Conservation (phyloP, 2,797 vertebrate species). For the Hyperoplus lanceolatus region DNA sequence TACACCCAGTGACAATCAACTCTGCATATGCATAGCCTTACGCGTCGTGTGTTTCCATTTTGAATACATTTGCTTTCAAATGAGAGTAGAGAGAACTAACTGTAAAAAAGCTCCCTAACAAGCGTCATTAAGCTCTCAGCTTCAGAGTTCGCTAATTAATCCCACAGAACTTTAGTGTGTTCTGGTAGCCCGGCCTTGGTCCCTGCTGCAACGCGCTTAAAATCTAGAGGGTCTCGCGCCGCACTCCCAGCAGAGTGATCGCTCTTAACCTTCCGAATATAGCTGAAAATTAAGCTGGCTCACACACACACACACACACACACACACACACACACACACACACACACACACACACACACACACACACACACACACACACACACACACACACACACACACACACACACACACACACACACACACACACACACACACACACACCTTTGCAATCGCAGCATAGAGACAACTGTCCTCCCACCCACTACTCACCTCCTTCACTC, state of each 20-base stretch:
- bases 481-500: slow-evolving; percentile 25
- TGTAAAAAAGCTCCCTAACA: slow-evolving; percentile 24
- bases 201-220: slow-evolving; percentile 16
- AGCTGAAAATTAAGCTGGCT: slow-evolving; percentile 43
- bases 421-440: not conserved
- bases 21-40: slow-evolving; percentile 51
- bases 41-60: slow-evolving; percentile 35
- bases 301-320: slow-evolving; percentile 8
- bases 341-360: not conserved
- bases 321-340: not conserved
- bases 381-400: not conserved
- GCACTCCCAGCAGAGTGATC: slow-evolving; percentile 43
- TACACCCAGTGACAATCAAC: slow-evolving; percentile 68
- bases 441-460: slow-evolving; percentile 6
- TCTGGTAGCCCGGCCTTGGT: slow-evolving; percentile 13
- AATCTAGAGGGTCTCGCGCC: slow-evolving; percentile 46
- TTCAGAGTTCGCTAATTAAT: slow-evolving; percentile 57
- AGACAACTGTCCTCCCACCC: slow-evolving; percentile 51
- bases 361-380: not conserved
- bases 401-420: not conserved
- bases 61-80: slow-evolving; percentile 55
- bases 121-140: slow-evolving; percentile 50
- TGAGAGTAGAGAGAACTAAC: not conserved
- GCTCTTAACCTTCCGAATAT: slow-evolving; percentile 65
- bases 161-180: slow-evolving; percentile 20